These are phyloP conservation scores for Lepeophtheirus nordmannii DNA, from an alignment of 2,888 invertebrate genomes.

Conservation along the genomic window DNA sequence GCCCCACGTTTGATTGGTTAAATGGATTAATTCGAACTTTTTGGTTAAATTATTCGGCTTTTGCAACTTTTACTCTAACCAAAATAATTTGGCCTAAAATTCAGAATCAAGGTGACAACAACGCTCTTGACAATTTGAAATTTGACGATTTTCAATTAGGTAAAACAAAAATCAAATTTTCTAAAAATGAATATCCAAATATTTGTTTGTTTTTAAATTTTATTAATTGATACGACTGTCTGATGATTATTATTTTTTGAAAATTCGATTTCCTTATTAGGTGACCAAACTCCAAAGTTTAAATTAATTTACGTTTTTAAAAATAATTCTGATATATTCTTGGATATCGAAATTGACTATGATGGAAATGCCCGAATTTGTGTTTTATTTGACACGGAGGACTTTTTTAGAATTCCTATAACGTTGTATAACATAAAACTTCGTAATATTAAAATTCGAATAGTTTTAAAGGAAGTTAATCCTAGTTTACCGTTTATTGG, in stretches of 20 bases:
- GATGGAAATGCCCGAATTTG: slow-evolving; percentile 8
- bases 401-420: neutral
- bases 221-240: too few relatives aligned
- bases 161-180: neutral
- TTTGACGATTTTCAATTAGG: slow-evolving; percentile 5
- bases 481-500: slow-evolving; percentile 5
- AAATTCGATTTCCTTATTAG: neutral
- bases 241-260: neutral
- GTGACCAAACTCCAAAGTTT: neutral
- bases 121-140: neutral
- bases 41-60: slow-evolving; percentile 8
- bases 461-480: neutral
- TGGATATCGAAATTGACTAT: neutral
- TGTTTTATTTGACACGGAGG: neutral
- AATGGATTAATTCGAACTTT: slow-evolving; percentile 11
- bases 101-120: neutral
- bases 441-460: slow-evolving; percentile 6
- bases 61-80: neutral
- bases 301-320: neutral
- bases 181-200: too few relatives aligned
- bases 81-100: neutral
- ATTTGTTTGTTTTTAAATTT: neutral
- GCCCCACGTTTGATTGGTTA: slow-evolving; percentile 3
- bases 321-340: neutral
- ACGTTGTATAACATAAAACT: slow-evolving; percentile 3